A percentile compares a stretch with the other conserved stretches of the same genome.
Conservation (phyloP, 2,797 vertebrate species). For the Carapus acus region DNA sequence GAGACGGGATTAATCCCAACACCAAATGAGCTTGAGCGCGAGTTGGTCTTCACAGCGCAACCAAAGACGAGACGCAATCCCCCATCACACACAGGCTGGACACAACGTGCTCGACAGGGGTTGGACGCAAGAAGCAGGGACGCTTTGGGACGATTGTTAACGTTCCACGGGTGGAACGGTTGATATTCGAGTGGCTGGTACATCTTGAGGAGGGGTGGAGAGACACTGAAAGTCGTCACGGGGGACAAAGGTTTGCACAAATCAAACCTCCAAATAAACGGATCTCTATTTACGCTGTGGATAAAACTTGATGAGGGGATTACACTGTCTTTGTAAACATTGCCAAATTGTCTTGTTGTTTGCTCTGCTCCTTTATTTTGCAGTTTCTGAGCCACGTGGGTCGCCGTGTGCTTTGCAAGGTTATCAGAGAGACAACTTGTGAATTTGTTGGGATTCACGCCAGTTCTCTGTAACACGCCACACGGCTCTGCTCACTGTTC, state of each 20-base stretch:
- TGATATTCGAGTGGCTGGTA: constrained; percentile 47
- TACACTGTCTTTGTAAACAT: neutral
- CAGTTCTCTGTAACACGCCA: neutral
- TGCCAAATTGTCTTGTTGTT: constrained; percentile 15
- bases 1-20: neutral
- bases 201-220: constrained; percentile 42
- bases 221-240: neutral
- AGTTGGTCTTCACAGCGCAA: constrained; percentile 38
- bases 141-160: constrained; percentile 6
- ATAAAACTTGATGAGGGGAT: constrained; percentile 4
- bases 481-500: constrained; percentile 2
- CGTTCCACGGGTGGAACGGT: constrained; percentile 1
- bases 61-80: constrained; percentile 37
- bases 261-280: constrained; percentile 29
- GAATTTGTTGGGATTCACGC: constrained; percentile 2
- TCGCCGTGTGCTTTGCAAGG: constrained; percentile 10
- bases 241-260: neutral
- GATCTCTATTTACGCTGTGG: constrained; percentile 21
- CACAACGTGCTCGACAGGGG: neutral
- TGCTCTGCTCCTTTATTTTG: constrained; percentile 4
- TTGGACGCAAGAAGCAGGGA: constrained; percentile 35
- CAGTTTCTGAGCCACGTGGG: constrained; percentile 16
- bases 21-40: neutral
- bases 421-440: constrained; percentile 8
- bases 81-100: constrained; percentile 6